Percentiles rank a stretch among this genome's conserved stretches.
Conservation (phyloP, 2,888 invertebrate genomes). For the Sympetrum striolatum region DNA sequence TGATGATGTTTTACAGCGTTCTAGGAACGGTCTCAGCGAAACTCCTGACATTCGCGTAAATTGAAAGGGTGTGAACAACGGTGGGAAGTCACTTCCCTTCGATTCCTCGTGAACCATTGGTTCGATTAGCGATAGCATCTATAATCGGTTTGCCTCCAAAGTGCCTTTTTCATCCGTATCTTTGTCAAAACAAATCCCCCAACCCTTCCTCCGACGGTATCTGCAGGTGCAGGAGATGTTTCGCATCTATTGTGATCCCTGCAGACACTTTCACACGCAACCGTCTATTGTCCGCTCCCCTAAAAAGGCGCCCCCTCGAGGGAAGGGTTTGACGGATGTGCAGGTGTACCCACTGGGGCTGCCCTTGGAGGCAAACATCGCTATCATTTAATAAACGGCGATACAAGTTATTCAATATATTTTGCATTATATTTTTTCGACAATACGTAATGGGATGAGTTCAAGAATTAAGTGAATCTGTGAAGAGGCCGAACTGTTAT, state of each 20-base stretch:
- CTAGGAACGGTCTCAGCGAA: too few species aligned
- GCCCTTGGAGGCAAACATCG: too few species aligned
- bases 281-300: neutral
- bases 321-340: neutral
- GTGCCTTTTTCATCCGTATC: neutral
- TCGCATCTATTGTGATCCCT: neutral
- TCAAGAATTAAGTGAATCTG: too few species aligned
- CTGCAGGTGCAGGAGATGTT: neutral
- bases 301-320: neutral
- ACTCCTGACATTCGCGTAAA: neutral
- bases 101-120: neutral
- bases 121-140: neutral
- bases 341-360: conserved; percentile 6
- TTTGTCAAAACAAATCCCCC: neutral
- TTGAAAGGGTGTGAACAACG: neutral
- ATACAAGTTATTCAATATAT: too few species aligned
- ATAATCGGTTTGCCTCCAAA: neutral
- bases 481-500: too few species aligned
- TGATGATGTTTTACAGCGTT: neutral
- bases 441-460: too few species aligned
- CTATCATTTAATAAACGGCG: too few species aligned
- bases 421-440: too few species aligned
- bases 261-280: conserved; percentile 11
- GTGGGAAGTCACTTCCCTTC: neutral
- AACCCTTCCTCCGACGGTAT: neutral